Conservation (phyloP, 2,888 invertebrate genomes). For the Apotomis capreana region DNA sequence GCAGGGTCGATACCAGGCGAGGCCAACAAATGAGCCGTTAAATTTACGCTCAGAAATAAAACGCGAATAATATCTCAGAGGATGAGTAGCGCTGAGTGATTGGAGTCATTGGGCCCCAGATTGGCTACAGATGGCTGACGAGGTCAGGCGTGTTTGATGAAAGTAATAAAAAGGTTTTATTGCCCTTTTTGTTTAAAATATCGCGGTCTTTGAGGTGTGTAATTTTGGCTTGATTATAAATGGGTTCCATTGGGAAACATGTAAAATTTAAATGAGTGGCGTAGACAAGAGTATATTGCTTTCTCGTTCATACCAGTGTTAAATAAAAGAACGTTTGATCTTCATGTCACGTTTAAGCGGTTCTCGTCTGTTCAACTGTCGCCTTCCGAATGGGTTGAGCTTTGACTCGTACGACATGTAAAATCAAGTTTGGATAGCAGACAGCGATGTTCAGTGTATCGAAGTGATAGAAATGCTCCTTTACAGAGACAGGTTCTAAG, state of each 20-base stretch:
- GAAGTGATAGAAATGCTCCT: no score
- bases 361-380: no score
- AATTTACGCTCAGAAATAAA: conserved; percentile 31
- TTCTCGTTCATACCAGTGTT: neutral
- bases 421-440: no score
- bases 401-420: no score
- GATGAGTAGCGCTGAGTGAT: conserved; percentile 33
- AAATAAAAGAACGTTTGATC: no score
- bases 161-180: conserved; percentile 12
- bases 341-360: no score
- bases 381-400: no score
- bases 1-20: neutral
- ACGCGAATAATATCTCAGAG: conserved; percentile 22
- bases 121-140: conserved; percentile 2
- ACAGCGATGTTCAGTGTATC: no score
- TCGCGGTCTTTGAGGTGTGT: neutral
- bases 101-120: conserved; percentile 8
- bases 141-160: conserved; percentile 3
- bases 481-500: no score
- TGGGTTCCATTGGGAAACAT: neutral
- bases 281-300: neutral
- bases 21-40: conserved; percentile 20
- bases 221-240: neutral
- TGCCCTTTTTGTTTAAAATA: conserved; percentile 4
- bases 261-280: neutral